Evolutionary conservation across 2,888 invertebrate genomes (phyloP).

Genomic region (Orthonychiurus folsomi): DNA sequence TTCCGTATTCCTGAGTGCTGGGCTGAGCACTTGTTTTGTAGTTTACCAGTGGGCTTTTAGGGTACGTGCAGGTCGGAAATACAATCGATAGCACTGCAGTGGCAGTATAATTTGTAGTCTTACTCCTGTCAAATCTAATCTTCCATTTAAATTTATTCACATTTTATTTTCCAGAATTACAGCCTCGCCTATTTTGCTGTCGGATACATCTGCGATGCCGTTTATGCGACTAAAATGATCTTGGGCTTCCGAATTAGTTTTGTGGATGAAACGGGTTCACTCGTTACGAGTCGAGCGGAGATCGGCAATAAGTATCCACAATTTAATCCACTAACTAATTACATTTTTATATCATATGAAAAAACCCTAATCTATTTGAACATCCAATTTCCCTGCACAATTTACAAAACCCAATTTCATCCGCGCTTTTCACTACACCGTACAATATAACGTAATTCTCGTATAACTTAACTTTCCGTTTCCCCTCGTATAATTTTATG

Average conservation of each 20-base stretch:
- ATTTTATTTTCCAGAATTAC: constrained; percentile 9
- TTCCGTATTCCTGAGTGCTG: background rate
- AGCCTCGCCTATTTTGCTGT: constrained; percentile 9
- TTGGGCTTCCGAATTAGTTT: constrained; percentile 21
- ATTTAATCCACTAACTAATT: too few relatives aligned
- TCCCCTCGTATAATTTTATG: too few relatives aligned
- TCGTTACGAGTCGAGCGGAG: constrained; percentile 17
- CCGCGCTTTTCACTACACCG: too few relatives aligned
- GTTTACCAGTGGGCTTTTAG: constrained; percentile 17
- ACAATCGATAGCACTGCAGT: too few relatives aligned
- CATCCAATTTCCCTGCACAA: too few relatives aligned
- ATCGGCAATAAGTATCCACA: constrained; percentile 20
- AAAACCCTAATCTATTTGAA: too few relatives aligned
- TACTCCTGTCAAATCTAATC: too few relatives aligned
- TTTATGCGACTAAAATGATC: constrained; percentile 17
- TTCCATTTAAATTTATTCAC: background rate
- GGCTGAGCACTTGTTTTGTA: constrained; percentile 3
- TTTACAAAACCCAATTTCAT: too few relatives aligned
- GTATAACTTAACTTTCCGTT: too few relatives aligned
- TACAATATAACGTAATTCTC: too few relatives aligned
- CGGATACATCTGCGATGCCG: constrained; percentile 16
- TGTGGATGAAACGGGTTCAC: constrained; percentile 17
- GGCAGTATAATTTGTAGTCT: too few relatives aligned
- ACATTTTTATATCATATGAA: background rate
- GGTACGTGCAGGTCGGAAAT: background rate